Base-by-base conservation (phyloP, 2,113 vertebrate genomes). In the Donacobius atricapilla region DNA sequence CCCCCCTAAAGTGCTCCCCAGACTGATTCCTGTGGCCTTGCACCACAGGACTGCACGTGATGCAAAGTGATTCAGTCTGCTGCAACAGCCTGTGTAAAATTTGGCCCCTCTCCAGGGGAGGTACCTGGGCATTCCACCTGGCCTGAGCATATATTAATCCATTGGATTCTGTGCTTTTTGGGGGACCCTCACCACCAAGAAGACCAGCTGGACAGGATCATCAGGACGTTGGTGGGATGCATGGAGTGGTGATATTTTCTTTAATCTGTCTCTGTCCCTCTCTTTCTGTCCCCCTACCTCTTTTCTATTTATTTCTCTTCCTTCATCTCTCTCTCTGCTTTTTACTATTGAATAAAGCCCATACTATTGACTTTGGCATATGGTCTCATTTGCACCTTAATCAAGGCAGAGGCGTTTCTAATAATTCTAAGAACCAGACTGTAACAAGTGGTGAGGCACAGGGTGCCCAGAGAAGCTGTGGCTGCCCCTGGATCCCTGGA, bases 391-490 rank as follows among this genome's bases (percentile, higher is more conserved):
- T 48, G 50, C 24, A 57, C 64, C 18, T 28, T 14, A 22, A 58
- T n/a, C 40, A 21, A 48, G 25, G 35, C 18, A 69, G 42, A 57
- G 28, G 23, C 10, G 57, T 24, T 75, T 85, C 30, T n/a, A 85
- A 40, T 6, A 30, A 57, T 56, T 84, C 48, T 16, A 75, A 75
- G 60, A 56, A 65, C 50, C 19, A 56, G 23, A 47, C 8, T 0
- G 0, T 40, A 47, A 15, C 19, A 84, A 50, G 8, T 20, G 39
- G 1, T 0, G 3, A 45, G 15, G 53, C n/a, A 58, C 19, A 66
- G 44, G 30, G 0, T 66, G 23, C 7, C 16, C 61, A 82, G 6
- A n/a, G 69, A 0, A 47, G 53, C 53, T 82, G 78, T 40, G 61
- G 45, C 23, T 89, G 39, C 39, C 8, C 54, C 77, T 71, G 47